Base-by-base conservation (phyloP, 2,797 vertebrate species). In the Helostoma temminkii region DNA sequence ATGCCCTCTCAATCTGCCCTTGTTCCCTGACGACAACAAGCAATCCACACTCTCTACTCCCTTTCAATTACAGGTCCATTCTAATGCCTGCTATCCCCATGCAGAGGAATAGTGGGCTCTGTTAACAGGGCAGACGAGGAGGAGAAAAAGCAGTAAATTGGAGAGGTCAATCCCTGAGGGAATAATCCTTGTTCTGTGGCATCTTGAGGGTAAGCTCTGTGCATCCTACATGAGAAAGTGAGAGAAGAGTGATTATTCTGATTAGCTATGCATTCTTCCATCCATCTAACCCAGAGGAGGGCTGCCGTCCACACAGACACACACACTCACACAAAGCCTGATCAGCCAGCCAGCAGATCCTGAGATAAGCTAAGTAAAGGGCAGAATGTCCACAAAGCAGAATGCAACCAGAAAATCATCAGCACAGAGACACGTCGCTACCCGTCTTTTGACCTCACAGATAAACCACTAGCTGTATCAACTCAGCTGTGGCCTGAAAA, bases 1-100 rank as follows among this genome's bases (percentile, higher is more conserved):
- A 80, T 76, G 68, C 71, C 65, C 80, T 78, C 61, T 60, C 18
- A 60, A 15, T 67, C 70, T 71, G 48, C 50, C 63, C 74, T 69
- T 81, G 61, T 67, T 81, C 74, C 56, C 62, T 72, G 69, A 82
- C 85, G 86, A 83, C 81, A 90, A 83, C 81, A 80, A 84, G 74
- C 65, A 66, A 71, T 74, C 57, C 26, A 85, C 81, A 76, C 71
- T 77, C 76, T 77, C 54, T 64, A 48, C 83, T 85, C 62, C 48
- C 81, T 88, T 90, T 92, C 84, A 91, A 92, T 91, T 92, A 89
- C 52, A 6, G 68, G 53, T 72, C 68, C 75, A 65, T 89, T 90
- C 84, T 86, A 66, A 74, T 5, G 45, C 75, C 78, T 7, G 3
- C 73, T 46, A 62, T 74, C 74, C 57, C 71, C 61, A 66, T 54